These are phyloP conservation scores for Perizoma flavofasciatum DNA, from an alignment of 2,888 invertebrate species.

Conservation along the genomic window DNA sequence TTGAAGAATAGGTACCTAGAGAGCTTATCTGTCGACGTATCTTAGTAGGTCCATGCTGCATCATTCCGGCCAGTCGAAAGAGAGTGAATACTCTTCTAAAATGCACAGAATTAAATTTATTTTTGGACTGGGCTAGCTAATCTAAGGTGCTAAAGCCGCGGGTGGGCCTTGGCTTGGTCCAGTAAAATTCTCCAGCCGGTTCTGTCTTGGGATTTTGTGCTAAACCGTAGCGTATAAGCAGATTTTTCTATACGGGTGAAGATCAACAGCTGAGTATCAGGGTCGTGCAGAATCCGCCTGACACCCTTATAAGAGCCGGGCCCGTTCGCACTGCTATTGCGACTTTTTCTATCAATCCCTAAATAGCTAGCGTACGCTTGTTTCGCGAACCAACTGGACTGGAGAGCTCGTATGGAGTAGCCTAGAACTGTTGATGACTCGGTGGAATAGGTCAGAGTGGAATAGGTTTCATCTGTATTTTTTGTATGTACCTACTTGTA, in stretches of 20 bases:
- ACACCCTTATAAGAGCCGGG: conserved; percentile 26
- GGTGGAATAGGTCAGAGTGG: conserved; percentile 9
- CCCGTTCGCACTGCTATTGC: conserved; percentile 32
- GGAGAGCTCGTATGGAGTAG: conserved; percentile 8
- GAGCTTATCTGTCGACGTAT: too few relatives aligned
- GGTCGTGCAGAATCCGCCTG: conserved; percentile 21
- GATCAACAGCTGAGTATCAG: conserved; percentile 9
- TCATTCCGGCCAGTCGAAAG: too few relatives aligned
- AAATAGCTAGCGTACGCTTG: conserved; percentile 33
- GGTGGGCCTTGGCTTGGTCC: too few relatives aligned
- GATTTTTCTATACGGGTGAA: not conserved
- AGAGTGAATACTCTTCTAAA: too few relatives aligned
- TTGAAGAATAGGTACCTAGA: too few relatives aligned
- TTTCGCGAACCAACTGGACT: conserved; percentile 34
- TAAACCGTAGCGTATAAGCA: too few relatives aligned
- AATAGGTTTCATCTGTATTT: not conserved
- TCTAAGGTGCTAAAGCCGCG: too few relatives aligned
- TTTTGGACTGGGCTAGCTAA: too few relatives aligned
- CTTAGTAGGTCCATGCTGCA: too few relatives aligned
- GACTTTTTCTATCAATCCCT: conserved; percentile 37
- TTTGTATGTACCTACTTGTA: not conserved
- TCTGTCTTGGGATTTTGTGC: too few relatives aligned
- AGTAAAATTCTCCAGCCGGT: too few relatives aligned
- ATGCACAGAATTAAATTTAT: too few relatives aligned
- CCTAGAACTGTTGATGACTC: conserved; percentile 15